These are phyloP conservation scores for Anguilla rostrata DNA, from an alignment of 2,113 vertebrate species.

Conservation along the genomic window DNA sequence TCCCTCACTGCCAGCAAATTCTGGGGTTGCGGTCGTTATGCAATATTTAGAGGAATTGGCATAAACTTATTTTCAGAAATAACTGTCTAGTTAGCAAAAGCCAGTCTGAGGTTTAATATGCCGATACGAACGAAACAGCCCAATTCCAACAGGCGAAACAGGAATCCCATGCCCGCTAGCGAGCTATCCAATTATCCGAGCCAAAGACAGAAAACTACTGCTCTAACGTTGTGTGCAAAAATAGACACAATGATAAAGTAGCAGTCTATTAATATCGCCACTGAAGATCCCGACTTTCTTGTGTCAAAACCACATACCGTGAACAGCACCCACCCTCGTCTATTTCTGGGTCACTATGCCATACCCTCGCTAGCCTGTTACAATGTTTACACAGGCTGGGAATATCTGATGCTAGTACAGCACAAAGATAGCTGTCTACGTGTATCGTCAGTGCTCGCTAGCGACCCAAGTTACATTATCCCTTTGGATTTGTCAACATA, in stretches of 20 bases:
- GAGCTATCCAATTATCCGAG: background rate
- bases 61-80: constrained; percentile 12
- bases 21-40: constrained; percentile 74
- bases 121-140: background rate
- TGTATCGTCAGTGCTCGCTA: background rate
- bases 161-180: background rate
- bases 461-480: background rate
- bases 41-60: constrained; percentile 74
- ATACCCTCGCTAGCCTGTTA: constrained; percentile 25
- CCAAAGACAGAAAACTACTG: background rate
- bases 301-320: constrained; percentile 14
- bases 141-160: background rate
- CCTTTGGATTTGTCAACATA: background rate
- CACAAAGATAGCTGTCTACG: background rate
- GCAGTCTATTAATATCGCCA: constrained; percentile 6
- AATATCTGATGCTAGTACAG: constrained; percentile 3
- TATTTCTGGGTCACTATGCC: constrained; percentile 46
- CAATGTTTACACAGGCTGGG: constrained; percentile 28
- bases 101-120: background rate
- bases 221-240: background rate
- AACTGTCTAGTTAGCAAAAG: background rate
- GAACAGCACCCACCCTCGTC: constrained; percentile 19
- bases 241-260: background rate
- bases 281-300: background rate
- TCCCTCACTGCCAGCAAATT: constrained; percentile 63